Conservation (phyloP, 2,113 vertebrate genomes). For the Clarias magur region DNA sequence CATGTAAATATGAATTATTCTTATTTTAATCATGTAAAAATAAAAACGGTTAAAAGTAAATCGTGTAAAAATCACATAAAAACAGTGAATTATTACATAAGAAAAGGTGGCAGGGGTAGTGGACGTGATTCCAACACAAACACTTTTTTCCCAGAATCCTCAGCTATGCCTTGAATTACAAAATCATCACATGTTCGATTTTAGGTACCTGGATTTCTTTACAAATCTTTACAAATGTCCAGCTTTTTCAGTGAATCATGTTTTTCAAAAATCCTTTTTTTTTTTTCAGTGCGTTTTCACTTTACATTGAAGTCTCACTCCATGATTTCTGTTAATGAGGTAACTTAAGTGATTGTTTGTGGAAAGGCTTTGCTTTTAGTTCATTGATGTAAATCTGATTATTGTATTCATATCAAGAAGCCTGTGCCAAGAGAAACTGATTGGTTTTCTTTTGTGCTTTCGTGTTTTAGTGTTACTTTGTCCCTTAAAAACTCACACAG, state of each 20-base stretch:
- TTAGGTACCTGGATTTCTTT: not conserved
- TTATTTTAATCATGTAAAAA: too few relatives aligned
- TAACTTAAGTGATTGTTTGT: not conserved
- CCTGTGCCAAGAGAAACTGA: not conserved
- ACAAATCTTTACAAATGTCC: not conserved
- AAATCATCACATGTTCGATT: not conserved
- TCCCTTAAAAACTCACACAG: not conserved
- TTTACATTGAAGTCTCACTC: not conserved
- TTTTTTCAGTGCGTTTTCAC: too few relatives aligned
- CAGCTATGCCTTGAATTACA: not conserved
- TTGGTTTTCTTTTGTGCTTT: not conserved
- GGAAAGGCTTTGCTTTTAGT: not conserved
- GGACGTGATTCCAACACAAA: not conserved
- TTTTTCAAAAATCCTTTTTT: too few relatives aligned
- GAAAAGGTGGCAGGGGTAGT: too few relatives aligned
- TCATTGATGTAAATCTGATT: not conserved
- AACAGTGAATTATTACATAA: too few relatives aligned
- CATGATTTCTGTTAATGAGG: not conserved
- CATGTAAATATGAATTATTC: not conserved
- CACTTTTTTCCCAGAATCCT: not conserved
- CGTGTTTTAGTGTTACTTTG: not conserved
- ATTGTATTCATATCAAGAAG: not conserved
- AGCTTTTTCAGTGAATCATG: not conserved
- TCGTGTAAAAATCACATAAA: not conserved
- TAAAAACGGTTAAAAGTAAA: too few relatives aligned